Conservation (phyloP, 2,888 invertebrate species). For the Spodoptera littoralis region DNA sequence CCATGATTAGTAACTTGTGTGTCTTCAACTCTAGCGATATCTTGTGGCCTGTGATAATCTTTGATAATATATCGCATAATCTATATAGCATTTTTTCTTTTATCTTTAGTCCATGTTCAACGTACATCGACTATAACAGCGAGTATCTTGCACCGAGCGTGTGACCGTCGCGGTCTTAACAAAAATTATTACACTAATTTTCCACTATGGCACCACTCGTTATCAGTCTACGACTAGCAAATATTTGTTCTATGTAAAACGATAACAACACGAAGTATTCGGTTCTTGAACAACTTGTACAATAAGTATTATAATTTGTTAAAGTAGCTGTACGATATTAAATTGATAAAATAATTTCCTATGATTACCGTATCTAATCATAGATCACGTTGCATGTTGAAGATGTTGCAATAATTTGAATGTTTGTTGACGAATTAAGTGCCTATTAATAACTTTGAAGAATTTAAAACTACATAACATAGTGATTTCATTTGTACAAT, state of each 20-base stretch:
- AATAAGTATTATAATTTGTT: conserved; percentile 36
- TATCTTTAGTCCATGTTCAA: conserved; percentile 49
- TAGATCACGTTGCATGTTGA: conserved; percentile 28
- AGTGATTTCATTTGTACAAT: too few species aligned
- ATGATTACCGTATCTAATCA: conserved; percentile 38
- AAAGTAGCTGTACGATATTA: conserved; percentile 15
- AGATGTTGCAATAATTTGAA: conserved; percentile 28
- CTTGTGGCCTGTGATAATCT: conserved; percentile 72
- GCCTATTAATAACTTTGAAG: not conserved
- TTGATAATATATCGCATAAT: conserved; percentile 65
- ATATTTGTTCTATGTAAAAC: conserved; percentile 51
- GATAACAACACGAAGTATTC: conserved; percentile 42
- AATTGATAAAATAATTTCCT: conserved; percentile 44
- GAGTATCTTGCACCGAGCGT: conserved; percentile 1
- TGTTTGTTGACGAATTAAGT: conserved; percentile 22
- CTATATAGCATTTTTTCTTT: conserved; percentile 55
- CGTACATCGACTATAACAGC: conserved; percentile 21
- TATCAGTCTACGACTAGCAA: conserved; percentile 46
- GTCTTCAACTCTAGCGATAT: conserved; percentile 64
- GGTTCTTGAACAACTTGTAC: conserved; percentile 25
- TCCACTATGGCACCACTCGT: conserved; percentile 27
- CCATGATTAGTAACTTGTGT: conserved; percentile 54
- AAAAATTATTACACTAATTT: conserved; percentile 35
- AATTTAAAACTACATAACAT: not conserved
- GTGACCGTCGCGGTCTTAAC: conserved; percentile 11